A percentile compares a stretch with the other conserved stretches of the same genome.
These are phyloP conservation scores for Ceratina australensis DNA, from an alignment of 1,140 invertebrate genomes.

Conservation along the genomic window DNA sequence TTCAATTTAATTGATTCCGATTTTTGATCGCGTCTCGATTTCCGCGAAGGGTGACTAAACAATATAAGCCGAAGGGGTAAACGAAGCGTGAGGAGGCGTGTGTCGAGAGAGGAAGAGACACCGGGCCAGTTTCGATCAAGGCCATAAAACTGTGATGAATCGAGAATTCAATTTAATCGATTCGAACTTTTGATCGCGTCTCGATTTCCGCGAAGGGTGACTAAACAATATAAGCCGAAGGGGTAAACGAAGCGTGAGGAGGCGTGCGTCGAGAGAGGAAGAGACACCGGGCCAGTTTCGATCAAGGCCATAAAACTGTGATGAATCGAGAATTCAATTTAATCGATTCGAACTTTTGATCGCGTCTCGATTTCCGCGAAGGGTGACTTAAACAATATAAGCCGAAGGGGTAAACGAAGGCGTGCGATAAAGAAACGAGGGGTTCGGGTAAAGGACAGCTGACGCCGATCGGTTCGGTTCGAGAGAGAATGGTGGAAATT, in stretches of 20 bases:
- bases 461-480: conserved; percentile 3
- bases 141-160: too few species aligned
- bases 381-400: conserved; percentile 42
- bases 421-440: conserved; percentile 3
- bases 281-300: too few species aligned
- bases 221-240: conserved; percentile 40
- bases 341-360: conserved; percentile 54
- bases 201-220: conserved; percentile 39
- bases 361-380: conserved; percentile 39
- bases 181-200: conserved; percentile 42
- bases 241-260: conserved; percentile 4
- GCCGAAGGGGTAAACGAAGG: conserved; percentile 4
- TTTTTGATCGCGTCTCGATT: conserved; percentile 46
- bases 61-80: too few species aligned
- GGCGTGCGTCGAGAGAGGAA: background rate
- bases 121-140: too few species aligned
- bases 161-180: conserved; percentile 45
- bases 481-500: conserved; percentile 45
- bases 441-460: background rate
- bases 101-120: too few species aligned
- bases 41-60: conserved; percentile 13
- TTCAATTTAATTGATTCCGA: conserved; percentile 47
- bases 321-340: background rate
- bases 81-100: too few species aligned
- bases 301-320: too few species aligned